Evolutionary conservation across 2,113 vertebrate species (phyloP).

Genomic region (Phalacrocorax pelagicus): DNA sequence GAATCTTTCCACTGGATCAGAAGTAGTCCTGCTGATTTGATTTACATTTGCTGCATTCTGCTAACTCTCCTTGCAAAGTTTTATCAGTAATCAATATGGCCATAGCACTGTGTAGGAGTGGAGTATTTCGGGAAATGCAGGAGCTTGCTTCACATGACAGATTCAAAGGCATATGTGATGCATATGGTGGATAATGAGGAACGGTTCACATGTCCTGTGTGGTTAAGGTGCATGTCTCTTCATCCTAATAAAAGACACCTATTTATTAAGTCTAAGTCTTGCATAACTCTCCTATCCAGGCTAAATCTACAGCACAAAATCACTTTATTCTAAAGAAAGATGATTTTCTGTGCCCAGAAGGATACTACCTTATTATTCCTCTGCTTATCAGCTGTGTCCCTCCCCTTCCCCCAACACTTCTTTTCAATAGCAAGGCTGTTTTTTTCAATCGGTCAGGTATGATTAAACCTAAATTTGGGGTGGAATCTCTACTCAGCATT

Average conservation of each 20-base stretch:
- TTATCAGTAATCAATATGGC: not conserved
- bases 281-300: not conserved
- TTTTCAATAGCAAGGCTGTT: not conserved
- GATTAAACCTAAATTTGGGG: not conserved
- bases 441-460: not conserved
- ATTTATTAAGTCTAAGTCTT: not conserved
- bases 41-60: not conserved
- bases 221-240: not conserved
- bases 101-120: not conserved
- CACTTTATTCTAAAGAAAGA: not conserved
- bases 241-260: not conserved
- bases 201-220: not conserved
- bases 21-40: not conserved
- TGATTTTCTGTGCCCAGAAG: not conserved
- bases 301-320: not conserved
- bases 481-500: not conserved
- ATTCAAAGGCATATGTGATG: not conserved
- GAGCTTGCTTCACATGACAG: not conserved
- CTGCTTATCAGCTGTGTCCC: not conserved
- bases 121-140: not conserved
- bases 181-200: not conserved
- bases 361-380: not conserved
- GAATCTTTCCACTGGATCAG: not conserved
- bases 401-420: no score
- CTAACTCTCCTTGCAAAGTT: not conserved